Percentiles rank a stretch among this genome's conserved stretches.
Conservation (phyloP, 1,140 invertebrate species). For the Megalonaias nervosa region DNA sequence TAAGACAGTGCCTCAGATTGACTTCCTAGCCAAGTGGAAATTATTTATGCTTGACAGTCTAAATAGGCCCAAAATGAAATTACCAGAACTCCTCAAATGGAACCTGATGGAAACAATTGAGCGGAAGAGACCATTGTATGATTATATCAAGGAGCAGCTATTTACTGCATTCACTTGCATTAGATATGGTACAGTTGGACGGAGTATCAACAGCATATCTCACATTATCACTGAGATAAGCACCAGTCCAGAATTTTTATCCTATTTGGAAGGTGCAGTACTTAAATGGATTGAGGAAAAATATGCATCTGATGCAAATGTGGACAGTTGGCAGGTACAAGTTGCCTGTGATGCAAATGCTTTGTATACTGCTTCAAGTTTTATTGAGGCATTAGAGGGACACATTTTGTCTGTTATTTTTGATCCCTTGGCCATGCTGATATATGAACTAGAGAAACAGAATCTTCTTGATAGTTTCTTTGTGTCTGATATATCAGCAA, state of each 20-base stretch:
- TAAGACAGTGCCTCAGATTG: slow-evolving; percentile 27
- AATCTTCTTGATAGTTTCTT: too few relatives aligned
- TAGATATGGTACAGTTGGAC: slow-evolving; percentile 30
- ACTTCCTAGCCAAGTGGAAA: slow-evolving; percentile 49
- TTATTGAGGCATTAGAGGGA: too few relatives aligned
- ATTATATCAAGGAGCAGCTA: slow-evolving; percentile 32
- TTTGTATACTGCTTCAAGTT: too few relatives aligned
- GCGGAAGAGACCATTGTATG: slow-evolving; percentile 31
- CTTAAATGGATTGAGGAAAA: not conserved
- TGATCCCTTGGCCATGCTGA: too few relatives aligned
- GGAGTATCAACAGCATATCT: slow-evolving; percentile 31
- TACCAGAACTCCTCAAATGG: slow-evolving; percentile 16
- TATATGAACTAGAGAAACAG: too few relatives aligned
- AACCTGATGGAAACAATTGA: slow-evolving; percentile 6
- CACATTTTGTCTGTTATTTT: too few relatives aligned
- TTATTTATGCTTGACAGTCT: slow-evolving; percentile 44
- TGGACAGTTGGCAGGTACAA: slow-evolving; percentile 13
- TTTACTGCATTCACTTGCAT: slow-evolving; percentile 51
- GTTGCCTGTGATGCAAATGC: slow-evolving; percentile 20
- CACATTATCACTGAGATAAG: slow-evolving; percentile 18
- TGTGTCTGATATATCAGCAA: not conserved
- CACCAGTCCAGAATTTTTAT: slow-evolving; percentile 16
- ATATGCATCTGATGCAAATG: not conserved
- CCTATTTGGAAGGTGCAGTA: slow-evolving; percentile 33
- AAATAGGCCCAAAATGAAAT: slow-evolving; percentile 12